phyloP scores from a whole-genome alignment of 2,113 vertebrate species.

The Otis tarda region DNA sequence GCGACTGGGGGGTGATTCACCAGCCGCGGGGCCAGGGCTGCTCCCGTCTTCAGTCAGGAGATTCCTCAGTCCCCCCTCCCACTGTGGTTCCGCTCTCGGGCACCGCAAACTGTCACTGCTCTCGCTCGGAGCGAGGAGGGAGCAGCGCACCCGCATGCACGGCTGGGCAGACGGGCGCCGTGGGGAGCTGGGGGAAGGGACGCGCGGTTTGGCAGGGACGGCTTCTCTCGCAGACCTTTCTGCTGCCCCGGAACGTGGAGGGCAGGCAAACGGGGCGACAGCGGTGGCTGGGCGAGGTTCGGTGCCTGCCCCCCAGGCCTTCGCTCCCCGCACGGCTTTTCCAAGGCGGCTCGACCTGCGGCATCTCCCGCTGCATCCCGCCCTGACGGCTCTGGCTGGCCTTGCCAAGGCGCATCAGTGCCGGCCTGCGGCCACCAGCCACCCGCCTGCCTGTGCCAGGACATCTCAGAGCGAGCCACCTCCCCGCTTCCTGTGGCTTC shows the following conservation, averaged over 20 bases:
- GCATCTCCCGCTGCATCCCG: slow-evolving; percentile 5
- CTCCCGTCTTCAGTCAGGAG: neutral
- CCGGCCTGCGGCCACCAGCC: neutral
- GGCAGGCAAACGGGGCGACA: neutral
- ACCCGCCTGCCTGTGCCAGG: slow-evolving; percentile 7
- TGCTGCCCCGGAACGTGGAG: neutral
- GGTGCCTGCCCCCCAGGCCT: neutral
- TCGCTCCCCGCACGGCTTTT: neutral
- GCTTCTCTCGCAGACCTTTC: neutral
- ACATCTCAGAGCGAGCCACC: neutral
- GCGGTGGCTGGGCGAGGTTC: neutral
- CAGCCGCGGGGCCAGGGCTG: neutral
- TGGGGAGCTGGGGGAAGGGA: slow-evolving; percentile 33
- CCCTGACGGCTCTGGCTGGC: neutral
- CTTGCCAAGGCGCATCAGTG: slow-evolving; percentile 38
- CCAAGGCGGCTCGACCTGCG: slow-evolving; percentile 21
- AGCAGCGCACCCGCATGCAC: neutral
- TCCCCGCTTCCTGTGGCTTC: neutral
- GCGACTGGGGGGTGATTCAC: neutral
- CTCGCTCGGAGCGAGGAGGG: neutral
- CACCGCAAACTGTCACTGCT: neutral
- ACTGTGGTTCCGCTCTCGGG: neutral
- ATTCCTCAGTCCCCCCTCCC: neutral
- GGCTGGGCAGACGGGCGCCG: neutral
- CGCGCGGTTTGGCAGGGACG: neutral